Evolutionary conservation across 1,140 invertebrate species (phyloP).

Genomic region (Oedothorax gibbosus): DNA sequence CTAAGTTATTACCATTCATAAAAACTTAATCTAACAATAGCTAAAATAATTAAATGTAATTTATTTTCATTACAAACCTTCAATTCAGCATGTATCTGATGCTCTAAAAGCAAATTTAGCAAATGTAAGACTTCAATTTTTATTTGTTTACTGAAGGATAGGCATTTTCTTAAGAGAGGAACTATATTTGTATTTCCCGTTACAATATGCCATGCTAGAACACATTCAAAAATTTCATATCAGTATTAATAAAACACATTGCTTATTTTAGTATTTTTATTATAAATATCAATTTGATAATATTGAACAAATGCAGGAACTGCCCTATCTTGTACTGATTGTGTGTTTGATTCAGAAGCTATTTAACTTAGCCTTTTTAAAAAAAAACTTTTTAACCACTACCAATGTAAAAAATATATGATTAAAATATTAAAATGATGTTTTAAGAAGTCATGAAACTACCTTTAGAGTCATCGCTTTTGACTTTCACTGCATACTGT

Average conservation of each 20-base stretch:
- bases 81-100: neutral
- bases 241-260: neutral
- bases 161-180: neutral
- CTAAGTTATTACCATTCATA: no score
- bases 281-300: neutral
- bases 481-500: neutral
- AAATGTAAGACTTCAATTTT: constrained; percentile 4
- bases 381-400: no score
- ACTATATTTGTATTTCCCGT: constrained; percentile 25
- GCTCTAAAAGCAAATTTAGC: neutral
- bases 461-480: constrained; percentile 1
- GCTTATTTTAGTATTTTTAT: neutral
- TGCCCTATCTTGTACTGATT: no score
- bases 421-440: no score
- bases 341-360: no score
- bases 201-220: constrained; percentile 37
- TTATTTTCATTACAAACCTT: constrained; percentile 12
- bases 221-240: neutral
- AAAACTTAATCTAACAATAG: no score
- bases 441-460: neutral
- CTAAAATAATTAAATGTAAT: neutral
- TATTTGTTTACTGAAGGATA: neutral
- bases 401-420: no score
- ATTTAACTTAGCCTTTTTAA: no score
- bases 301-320: neutral